Evolutionary conservation across 2,113 vertebrate genomes (phyloP).

Genomic region (Ptilorrhoa leucosticta): DNA sequence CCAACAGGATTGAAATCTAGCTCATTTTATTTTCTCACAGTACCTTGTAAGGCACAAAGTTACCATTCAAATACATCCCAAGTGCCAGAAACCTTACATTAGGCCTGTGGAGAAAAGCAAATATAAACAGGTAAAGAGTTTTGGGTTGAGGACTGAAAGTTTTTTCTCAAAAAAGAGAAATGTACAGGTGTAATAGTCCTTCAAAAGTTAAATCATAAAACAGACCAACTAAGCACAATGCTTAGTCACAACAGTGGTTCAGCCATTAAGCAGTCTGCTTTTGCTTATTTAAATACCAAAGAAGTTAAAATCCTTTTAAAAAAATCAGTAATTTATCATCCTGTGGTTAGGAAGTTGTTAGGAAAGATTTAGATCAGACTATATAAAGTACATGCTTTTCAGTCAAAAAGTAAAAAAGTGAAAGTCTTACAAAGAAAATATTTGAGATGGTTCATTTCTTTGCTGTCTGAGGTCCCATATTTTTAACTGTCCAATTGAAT

Average conservation of each 20-base stretch:
- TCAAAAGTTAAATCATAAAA: not conserved
- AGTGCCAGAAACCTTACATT: not conserved
- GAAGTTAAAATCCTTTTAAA: not conserved
- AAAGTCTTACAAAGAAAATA: constrained; percentile 87
- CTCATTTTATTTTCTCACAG: not conserved
- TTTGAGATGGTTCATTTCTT: constrained; percentile 88
- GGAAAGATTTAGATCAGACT: not conserved
- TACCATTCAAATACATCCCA: not conserved
- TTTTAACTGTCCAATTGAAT: constrained; percentile 96
- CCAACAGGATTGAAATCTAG: not conserved
- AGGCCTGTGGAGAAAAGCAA: not conserved
- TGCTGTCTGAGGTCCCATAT: constrained; percentile 94
- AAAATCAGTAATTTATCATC: not conserved
- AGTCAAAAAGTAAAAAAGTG: not conserved
- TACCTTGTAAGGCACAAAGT: not conserved
- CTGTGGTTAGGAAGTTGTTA: not conserved
- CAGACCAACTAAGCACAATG: not conserved
- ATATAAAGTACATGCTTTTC: not conserved
- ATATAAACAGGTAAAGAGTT: not conserved
- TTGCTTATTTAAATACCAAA: not conserved
- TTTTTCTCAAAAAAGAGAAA: not conserved
- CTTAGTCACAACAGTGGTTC: not conserved
- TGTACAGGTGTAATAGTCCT: not conserved
- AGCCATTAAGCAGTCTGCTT: not conserved
- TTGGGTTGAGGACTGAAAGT: not conserved